Base-by-base conservation (phyloP, 2,113 vertebrate genomes). In the Recurvirostra avosetta region DNA sequence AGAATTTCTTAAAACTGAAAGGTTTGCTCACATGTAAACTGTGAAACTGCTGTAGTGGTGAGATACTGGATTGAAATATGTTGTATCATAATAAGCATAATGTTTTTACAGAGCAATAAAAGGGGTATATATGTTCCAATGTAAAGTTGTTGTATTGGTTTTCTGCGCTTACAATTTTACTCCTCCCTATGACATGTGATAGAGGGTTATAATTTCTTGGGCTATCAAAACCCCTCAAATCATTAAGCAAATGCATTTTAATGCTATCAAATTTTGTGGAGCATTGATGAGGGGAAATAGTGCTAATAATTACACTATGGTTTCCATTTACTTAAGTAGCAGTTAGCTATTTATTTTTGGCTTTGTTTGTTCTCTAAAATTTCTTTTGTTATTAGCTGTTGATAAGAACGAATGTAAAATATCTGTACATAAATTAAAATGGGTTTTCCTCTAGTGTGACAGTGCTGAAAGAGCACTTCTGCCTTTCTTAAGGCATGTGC, bases 21-120 rank as follows among this genome's bases (percentile, higher is more conserved):
- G 7, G 34, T 17, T 70, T 76, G 23, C 30, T 79, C 4, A 11
- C 26, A 2, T 47, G 43, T 47, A 36, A 61, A 45, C 2, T 0
- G 3, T 27, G 40, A 43, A 78, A 43, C 49, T 71, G 12, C 26
- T 73, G 40, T 67, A 26, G 30, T 56, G 26, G 49, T 58, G 61
- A 59, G n/a, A 41, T 90, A 7, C 15, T 80, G 63, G 40, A 22
- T 6, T 90, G 56, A 50, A 65, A 32, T n/a, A 17, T 32, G 8
- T 38, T 78, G 15, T 61, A 10, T 34, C 8, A 4, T 32, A 53
- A 23, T 22, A 66, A 74, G 15, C 12, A 15, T 36, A 71, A 15
- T 21, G 14, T 49, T 74, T 88, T 70, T 74, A 47, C 18, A 55
- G 38, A 14, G 12, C 36, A 49, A 2, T 56, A 36, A 47, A 26